Conservation (phyloP, 2,888 invertebrate species). For the Lithodes maja region DNA sequence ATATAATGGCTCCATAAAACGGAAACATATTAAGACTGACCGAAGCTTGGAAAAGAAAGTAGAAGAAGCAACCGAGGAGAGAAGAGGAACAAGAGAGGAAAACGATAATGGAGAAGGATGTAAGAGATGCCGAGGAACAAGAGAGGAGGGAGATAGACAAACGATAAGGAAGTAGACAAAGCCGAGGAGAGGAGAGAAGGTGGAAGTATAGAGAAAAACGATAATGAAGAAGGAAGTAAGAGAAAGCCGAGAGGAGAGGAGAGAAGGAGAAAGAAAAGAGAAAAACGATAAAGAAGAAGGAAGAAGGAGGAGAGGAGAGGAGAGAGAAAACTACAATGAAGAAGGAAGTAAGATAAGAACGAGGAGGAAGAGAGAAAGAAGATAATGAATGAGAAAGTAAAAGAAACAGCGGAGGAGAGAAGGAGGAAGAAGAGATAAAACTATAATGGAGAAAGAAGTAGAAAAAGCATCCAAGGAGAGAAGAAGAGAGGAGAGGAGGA, state of each 20-base stretch:
- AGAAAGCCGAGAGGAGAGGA: neutral
- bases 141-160: too few species aligned
- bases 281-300: neutral
- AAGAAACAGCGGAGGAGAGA: neutral
- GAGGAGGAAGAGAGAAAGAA: constrained; percentile 10
- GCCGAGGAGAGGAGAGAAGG: neutral
- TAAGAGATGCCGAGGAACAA: too few species aligned
- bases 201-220: neutral
- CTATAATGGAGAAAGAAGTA: neutral
- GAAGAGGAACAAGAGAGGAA: too few species aligned
- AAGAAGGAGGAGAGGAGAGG: neutral
- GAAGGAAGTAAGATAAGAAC: neutral
- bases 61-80: too few species aligned
- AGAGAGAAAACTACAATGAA: neutral
- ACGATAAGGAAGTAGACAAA: too few species aligned
- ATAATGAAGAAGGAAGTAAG: neutral
- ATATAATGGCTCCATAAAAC: too few species aligned
- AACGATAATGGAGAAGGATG: too few species aligned
- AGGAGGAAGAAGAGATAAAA: neutral
- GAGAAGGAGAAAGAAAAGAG: neutral
- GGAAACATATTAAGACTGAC: too few species aligned
- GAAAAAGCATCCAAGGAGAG: neutral
- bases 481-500: neutral
- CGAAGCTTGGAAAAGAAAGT: too few species aligned
- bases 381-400: neutral